These are phyloP conservation scores for Sinocyclocheilus grahami DNA, from an alignment of 2,113 vertebrate species.

Conservation along the genomic window DNA sequence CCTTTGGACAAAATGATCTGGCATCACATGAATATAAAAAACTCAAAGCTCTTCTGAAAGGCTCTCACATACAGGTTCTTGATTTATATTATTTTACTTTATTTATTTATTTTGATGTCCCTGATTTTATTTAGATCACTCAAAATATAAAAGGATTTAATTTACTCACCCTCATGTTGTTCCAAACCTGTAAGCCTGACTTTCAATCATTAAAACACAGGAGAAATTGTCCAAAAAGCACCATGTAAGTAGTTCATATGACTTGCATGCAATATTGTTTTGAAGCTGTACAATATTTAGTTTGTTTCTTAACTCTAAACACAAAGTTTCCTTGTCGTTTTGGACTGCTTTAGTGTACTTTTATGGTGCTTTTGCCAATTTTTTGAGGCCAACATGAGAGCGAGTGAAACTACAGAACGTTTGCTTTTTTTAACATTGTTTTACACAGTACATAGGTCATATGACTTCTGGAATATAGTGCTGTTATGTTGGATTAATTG, in stretches of 20 bases:
- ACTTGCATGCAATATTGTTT: neutral
- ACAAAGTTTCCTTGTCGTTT: too few relatives aligned
- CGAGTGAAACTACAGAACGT: neutral
- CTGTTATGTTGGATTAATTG: neutral
- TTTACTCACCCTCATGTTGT: neutral
- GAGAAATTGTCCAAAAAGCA: neutral
- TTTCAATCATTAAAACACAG: neutral
- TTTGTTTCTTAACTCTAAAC: neutral
- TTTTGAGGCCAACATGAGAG: neutral
- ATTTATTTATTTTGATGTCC: neutral
- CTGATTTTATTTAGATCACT: neutral
- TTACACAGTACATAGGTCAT: neutral
- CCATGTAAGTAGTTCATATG: neutral
- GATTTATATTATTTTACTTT: too few relatives aligned
- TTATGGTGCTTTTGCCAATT: neutral
- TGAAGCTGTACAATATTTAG: neutral
- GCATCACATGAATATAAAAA: conserved; percentile 88
- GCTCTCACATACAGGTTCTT: conserved; percentile 89
- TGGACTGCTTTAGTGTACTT: neutral
- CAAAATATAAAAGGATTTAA: neutral
- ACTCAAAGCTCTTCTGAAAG: conserved; percentile 84
- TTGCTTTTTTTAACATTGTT: conserved; percentile 3
- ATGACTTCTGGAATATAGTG: neutral
- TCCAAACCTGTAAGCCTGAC: neutral
- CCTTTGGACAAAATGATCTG: conserved; percentile 78